Evolutionary conservation across 2,888 invertebrate genomes (phyloP).

Genomic region (Lutraria lutraria): DNA sequence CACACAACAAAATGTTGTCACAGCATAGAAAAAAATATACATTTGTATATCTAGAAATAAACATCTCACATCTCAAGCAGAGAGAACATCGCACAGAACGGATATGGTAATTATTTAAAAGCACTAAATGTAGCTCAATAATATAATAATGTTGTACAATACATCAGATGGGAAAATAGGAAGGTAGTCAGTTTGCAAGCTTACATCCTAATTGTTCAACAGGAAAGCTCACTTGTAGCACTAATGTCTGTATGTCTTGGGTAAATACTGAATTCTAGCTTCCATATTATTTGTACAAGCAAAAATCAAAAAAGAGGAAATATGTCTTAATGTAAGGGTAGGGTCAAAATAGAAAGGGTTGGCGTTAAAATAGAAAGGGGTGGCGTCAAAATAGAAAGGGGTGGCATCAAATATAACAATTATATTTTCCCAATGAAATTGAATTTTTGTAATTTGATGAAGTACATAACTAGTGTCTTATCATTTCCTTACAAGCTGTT

Average conservation of each 20-base stretch:
- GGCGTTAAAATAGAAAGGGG: not conserved
- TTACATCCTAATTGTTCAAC: not conserved
- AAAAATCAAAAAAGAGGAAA: too few relatives aligned
- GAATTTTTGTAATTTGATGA: too few relatives aligned
- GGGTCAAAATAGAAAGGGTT: too few relatives aligned
- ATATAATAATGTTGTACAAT: slow-evolving; percentile 19
- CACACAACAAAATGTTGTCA: not conserved
- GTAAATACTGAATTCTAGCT: not conserved
- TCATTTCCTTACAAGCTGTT: not conserved
- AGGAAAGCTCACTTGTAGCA: not conserved
- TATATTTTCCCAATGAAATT: too few relatives aligned
- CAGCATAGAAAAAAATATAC: not conserved
- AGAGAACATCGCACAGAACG: not conserved
- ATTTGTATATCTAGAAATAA: not conserved
- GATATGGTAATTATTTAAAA: slow-evolving; percentile 9
- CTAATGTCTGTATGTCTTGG: not conserved
- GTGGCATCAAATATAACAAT: too few relatives aligned
- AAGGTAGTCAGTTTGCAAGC: not conserved
- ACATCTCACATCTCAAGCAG: not conserved
- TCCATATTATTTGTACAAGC: not conserved
- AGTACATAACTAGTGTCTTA: not conserved
- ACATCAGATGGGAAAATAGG: not conserved
- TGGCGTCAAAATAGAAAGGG: not conserved
- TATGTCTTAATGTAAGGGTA: not conserved
- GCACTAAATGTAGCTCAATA: not conserved